Conservation (phyloP, 2,113 vertebrate genomes). For the Manacus vitellinus region DNA sequence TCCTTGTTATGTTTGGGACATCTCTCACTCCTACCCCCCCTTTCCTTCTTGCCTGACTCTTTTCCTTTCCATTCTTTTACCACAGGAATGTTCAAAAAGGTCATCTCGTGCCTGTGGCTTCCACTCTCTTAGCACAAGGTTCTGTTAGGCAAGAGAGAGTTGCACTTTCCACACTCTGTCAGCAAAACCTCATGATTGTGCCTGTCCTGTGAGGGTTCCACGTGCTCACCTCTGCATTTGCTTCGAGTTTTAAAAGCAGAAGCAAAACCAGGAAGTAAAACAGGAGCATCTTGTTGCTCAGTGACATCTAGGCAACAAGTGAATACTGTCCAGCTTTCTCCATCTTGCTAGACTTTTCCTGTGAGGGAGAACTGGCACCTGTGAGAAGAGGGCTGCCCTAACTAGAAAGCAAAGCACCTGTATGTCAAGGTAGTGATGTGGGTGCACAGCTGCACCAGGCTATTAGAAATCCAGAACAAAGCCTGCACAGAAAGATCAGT, state of each 20-base stretch:
- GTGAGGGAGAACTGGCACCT: neutral
- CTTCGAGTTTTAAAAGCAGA: constrained; percentile 38
- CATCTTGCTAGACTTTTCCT: neutral
- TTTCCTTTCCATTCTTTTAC: neutral
- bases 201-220: neutral
- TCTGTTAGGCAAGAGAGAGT: neutral
- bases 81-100: neutral
- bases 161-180: neutral
- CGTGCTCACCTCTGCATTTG: neutral
- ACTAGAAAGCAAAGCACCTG: neutral
- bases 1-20: neutral
- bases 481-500: neutral
- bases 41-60: neutral
- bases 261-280: constrained; percentile 37
- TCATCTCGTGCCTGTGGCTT: neutral
- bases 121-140: neutral
- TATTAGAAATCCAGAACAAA: neutral
- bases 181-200: neutral
- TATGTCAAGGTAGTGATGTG: neutral
- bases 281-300: neutral
- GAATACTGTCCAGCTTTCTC: neutral
- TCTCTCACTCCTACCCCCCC: neutral
- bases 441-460: neutral
- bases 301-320: neutral
- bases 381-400: neutral